Conservation (phyloP, 2,113 vertebrate genomes). For the Megatriorchis doriae region DNA sequence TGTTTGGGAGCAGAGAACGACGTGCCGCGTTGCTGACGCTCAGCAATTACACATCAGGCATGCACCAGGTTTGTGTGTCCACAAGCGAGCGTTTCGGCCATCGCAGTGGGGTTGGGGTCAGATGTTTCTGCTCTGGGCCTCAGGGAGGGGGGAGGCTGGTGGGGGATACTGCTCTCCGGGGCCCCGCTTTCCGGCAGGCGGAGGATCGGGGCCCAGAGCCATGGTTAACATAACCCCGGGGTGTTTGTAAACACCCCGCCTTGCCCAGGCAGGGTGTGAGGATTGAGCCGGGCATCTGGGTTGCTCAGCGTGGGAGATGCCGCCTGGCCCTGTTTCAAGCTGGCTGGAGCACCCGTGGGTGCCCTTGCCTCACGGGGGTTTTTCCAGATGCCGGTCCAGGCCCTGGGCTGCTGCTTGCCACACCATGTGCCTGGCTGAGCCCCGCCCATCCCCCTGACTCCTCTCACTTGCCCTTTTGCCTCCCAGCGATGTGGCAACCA, state of each 20-base stretch:
- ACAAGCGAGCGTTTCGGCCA: fast-evolving
- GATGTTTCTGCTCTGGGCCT: no score
- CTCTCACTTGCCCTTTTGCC: not conserved
- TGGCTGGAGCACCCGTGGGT: not conserved
- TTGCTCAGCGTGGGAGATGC: fast-evolving
- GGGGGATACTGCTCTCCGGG: fast-evolving
- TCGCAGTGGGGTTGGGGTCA: fast-evolving
- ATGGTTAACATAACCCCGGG: fast-evolving
- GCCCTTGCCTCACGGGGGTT: fast-evolving
- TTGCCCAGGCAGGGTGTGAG: fast-evolving
- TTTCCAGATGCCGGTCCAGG: not conserved
- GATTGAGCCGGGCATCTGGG: fast-evolving
- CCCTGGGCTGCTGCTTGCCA: fast-evolving
- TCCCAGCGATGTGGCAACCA: not conserved
- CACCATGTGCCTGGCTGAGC: fast-evolving
- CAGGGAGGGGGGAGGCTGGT: not conserved
- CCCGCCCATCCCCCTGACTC: fast-evolving
- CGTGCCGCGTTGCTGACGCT: not conserved
- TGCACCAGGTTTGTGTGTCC: fast-evolving
- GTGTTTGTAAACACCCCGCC: not conserved
- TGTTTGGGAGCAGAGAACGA: not conserved
- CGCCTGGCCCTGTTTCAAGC: not conserved
- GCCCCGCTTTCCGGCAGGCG: fast-evolving
- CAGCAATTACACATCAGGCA: fast-evolving
- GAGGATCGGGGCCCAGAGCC: not conserved